These are phyloP conservation scores for Xanthorhoe spadicearia DNA, from an alignment of 2,888 invertebrate genomes.

Conservation along the genomic window DNA sequence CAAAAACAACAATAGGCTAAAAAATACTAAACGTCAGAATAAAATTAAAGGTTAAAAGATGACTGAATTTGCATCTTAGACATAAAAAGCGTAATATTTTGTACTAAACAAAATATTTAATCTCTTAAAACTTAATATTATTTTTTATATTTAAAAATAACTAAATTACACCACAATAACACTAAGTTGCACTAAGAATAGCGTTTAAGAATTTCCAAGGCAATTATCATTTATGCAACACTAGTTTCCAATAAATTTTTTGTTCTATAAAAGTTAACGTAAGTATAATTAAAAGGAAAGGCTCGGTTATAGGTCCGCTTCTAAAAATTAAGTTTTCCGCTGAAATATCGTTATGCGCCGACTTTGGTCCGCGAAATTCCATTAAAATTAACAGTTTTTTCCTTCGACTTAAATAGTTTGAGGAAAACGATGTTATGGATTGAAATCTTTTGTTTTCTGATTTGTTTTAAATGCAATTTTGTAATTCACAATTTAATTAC, in stretches of 20 bases:
- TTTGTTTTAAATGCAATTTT: constrained; percentile 1
- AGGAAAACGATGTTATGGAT: constrained; percentile 22
- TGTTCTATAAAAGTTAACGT: constrained; percentile 55
- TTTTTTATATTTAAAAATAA: too few species aligned
- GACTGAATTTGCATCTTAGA: too few species aligned
- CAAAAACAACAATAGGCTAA: too few species aligned
- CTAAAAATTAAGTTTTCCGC: constrained; percentile 43
- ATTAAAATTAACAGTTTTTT: constrained; percentile 29
- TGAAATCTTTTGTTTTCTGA: constrained; percentile 18
- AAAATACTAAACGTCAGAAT: too few species aligned
- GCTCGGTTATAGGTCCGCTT: constrained; percentile 50
- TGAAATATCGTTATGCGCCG: constrained; percentile 41
- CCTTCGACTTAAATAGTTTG: constrained; percentile 24
- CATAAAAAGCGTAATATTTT: too few species aligned
- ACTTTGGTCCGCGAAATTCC: constrained; percentile 35
- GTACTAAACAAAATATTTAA: too few species aligned
- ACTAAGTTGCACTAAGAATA: too few species aligned
- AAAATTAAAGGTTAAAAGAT: too few species aligned
- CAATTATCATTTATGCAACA: neutral
- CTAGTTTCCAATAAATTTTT: constrained; percentile 32
- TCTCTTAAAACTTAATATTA: too few species aligned
- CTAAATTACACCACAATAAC: too few species aligned
- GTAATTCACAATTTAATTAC: neutral
- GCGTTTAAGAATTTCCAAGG: too few species aligned
- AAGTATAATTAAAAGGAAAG: constrained; percentile 69